Evolutionary conservation across 2,797 vertebrate genomes (phyloP).

Genomic region (Fratercula arctica): DNA sequence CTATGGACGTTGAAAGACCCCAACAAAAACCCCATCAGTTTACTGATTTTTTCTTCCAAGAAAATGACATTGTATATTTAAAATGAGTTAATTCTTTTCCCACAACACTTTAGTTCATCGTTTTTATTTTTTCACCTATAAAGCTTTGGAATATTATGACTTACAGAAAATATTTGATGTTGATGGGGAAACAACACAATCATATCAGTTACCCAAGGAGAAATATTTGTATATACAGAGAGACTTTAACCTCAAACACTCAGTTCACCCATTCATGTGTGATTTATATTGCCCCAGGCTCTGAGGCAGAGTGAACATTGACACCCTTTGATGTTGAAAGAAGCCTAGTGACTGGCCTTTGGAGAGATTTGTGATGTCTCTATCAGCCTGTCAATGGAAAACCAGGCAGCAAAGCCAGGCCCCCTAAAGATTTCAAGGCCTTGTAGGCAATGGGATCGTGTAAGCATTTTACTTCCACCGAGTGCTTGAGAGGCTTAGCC

Average conservation of each 20-base stretch:
- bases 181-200: conserved; percentile 5
- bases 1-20: not conserved
- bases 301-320: conserved; percentile 26
- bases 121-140: not conserved
- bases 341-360: conserved; percentile 54
- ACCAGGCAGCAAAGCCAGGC: conserved; percentile 39
- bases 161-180: conserved; percentile 22
- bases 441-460: not conserved
- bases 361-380: conserved; percentile 70
- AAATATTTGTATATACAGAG: conserved; percentile 46
- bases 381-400: conserved; percentile 63
- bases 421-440: conserved; percentile 50
- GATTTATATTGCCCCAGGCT: conserved; percentile 56
- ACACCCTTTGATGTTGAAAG: conserved; percentile 70
- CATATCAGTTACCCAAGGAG: conserved; percentile 31
- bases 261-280: conserved; percentile 50
- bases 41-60: not conserved
- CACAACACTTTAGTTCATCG: not conserved
- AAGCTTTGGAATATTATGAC: not conserved
- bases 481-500: not conserved
- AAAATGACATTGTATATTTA: not conserved
- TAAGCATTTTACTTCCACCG: conserved; percentile 30
- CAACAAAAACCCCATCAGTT: not conserved
- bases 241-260: conserved; percentile 59
- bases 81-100: not conserved